These are phyloP conservation scores for Brachionus paranguensis DNA, from an alignment of 1,140 invertebrate genomes.

Conservation along the genomic window DNA sequence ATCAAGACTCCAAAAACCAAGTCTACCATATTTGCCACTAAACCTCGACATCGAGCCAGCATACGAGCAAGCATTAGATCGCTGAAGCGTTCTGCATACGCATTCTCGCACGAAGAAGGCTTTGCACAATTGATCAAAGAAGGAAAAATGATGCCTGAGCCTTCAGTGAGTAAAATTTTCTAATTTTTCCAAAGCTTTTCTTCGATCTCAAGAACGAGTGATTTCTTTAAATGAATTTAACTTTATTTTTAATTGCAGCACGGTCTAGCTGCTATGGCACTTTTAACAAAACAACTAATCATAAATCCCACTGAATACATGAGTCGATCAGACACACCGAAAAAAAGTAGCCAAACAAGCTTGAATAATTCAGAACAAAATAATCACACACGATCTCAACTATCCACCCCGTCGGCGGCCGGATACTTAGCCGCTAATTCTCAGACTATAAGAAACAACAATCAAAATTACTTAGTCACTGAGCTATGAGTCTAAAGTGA, in stretches of 20 bases:
- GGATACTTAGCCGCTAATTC: background rate
- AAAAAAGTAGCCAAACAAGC: background rate
- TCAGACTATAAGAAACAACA: background rate
- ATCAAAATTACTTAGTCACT: slow-evolving; percentile 12
- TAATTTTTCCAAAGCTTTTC: background rate
- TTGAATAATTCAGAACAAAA: background rate
- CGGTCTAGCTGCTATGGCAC: slow-evolving; percentile 39
- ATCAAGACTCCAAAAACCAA: background rate
- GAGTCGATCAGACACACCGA: background rate
- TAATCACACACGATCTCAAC: background rate
- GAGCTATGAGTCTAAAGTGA: slow-evolving; percentile 16
- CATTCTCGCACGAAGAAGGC: slow-evolving; percentile 92
- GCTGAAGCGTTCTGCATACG: slow-evolving; percentile 83
- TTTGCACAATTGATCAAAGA: slow-evolving; percentile 95
- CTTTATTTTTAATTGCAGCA: slow-evolving; percentile 32
- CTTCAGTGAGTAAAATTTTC: slow-evolving; percentile 6
- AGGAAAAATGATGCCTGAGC: slow-evolving; percentile 57
- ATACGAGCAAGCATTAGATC: slow-evolving; percentile 66
- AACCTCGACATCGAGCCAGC: slow-evolving; percentile 61
- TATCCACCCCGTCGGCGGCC: background rate
- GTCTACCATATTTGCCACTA: background rate
- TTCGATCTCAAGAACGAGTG: background rate
- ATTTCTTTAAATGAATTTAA: background rate
- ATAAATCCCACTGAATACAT: slow-evolving; percentile 38
- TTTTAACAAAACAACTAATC: slow-evolving; percentile 34